Conservation (phyloP, 2,113 vertebrate species). For the Sceloporus undulatus region DNA sequence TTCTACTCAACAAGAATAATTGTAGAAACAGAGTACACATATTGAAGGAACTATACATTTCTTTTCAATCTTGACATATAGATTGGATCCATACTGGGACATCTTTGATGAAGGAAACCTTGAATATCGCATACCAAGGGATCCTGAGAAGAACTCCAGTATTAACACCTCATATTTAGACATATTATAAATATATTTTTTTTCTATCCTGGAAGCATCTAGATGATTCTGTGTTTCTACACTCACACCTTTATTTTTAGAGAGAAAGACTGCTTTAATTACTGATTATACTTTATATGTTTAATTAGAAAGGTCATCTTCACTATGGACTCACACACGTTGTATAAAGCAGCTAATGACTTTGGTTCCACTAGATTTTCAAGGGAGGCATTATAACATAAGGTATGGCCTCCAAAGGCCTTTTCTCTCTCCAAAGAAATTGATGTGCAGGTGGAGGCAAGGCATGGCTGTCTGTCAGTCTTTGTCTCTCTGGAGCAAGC, state of each 20-base stretch:
- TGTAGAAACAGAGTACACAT: slow-evolving; percentile 28
- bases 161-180: neutral
- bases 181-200: neutral
- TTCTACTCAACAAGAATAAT: slow-evolving; percentile 39
- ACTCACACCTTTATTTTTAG: neutral
- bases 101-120: neutral
- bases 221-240: neutral
- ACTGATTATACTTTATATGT: neutral
- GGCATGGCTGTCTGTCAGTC: neutral
- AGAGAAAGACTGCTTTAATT: neutral
- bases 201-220: neutral
- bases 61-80: slow-evolving; percentile 18
- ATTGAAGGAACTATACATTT: neutral
- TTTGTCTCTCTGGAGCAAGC: slow-evolving; percentile 1
- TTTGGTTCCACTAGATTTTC: neutral
- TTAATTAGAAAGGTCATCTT: neutral
- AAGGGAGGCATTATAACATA: neutral
- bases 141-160: neutral
- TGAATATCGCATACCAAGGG: neutral
- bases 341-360: neutral
- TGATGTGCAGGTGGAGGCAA: neutral
- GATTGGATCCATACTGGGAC: neutral
- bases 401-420: neutral
- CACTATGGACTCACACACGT: neutral
- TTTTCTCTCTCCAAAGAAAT: neutral